Evolutionary conservation across 2,113 vertebrate genomes (phyloP), one percentile per base, ranked within the genome.

Genomic region (Hippolais icterina): DNA sequence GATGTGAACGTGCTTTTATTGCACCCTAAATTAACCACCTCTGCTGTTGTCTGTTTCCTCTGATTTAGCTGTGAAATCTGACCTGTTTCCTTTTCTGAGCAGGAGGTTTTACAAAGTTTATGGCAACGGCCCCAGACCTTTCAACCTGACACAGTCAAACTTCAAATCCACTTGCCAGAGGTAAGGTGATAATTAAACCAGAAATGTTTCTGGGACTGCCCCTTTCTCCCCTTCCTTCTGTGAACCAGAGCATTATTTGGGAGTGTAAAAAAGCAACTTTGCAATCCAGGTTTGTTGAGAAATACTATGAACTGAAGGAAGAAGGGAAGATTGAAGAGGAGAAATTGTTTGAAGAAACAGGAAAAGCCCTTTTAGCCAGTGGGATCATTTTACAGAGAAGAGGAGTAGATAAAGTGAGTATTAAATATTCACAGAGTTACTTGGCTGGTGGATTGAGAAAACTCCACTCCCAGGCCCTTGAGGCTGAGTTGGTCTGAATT

Each of bases 91-190:
- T 92, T 47, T 28, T 29, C 78, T 78, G 31, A 50, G 77, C 83
- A 99, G 99, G 97, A 99, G 97, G 77, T 99, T 99, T 94, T 99
- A 98, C 91, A 93, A 89, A 66, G 33, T 92, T 19, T 99, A 99
- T 80, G 98, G 98, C 80, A 97, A 47, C 5, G 98, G 98, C 53
- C 97, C 97, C 4, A 98, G 95, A 77, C 66, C 97, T 23, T 97
- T 99, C 6, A 97, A 99, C 35, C 97, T 99, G n/a, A 90, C 94
- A 9, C 98, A 97, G 50, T 49, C 95, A 9, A 98, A 98, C 90
- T 99, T 98, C 96, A 98, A 98, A 53, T 99, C 99, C 11, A 91
- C 95, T 0, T 99, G 98, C 96, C 98, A 99, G 87, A 98, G 98
- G 99, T 99, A 96, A 96, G 97, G 3, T 17, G 27, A 2, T 4